Evolutionary conservation across 2,113 vertebrate species (phyloP).

Genomic region (Tetrao urogallus): DNA sequence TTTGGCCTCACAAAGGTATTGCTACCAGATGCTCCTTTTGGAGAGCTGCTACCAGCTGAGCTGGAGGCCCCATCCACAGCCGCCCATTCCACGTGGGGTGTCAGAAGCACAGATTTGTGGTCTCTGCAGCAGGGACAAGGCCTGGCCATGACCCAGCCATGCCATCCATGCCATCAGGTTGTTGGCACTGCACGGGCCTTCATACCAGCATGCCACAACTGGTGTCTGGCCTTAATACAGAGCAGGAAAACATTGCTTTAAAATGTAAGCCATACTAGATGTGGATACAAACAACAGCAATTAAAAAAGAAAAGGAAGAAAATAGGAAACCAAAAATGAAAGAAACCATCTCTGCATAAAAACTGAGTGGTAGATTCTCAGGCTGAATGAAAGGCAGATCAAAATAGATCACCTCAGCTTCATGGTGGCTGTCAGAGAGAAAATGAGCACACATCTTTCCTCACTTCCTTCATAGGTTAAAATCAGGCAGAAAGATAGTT

Average conservation of each 20-base stretch:
- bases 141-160: neutral
- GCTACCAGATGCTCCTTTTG: neutral
- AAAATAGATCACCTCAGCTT: neutral
- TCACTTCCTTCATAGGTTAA: neutral
- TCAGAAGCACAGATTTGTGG: neutral
- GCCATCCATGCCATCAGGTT: neutral
- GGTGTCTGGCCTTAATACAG: neutral
- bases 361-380: neutral
- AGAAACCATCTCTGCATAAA: neutral
- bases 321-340: neutral
- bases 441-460: neutral
- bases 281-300: neutral
- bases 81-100: neutral
- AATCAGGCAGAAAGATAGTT: neutral
- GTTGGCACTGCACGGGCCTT: neutral
- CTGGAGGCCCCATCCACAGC: neutral
- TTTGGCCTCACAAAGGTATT: fast-evolving
- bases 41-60: neutral
- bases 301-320: neutral
- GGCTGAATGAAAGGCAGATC: neutral
- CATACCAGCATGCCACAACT: neutral
- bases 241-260: neutral
- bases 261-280: neutral
- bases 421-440: neutral
- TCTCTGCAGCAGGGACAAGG: neutral